phyloP scores from a whole-genome alignment of 2,113 vertebrate genomes.

The Herpailurus yagouaroundi region DNA sequence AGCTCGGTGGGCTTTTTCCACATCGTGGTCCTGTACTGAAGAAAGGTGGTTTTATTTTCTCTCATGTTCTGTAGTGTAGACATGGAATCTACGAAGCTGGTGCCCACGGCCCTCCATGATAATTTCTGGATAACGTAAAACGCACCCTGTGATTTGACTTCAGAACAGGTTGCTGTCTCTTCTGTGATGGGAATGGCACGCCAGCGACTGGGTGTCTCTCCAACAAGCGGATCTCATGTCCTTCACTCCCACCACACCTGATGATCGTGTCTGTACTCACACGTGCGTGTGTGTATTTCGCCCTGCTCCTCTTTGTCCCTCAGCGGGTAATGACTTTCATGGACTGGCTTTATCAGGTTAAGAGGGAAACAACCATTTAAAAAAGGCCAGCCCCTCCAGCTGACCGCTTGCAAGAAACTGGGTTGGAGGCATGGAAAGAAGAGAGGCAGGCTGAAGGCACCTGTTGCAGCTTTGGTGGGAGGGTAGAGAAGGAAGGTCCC shows the following conservation, averaged over 20 bases:
- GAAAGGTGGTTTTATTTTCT: background rate
- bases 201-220: background rate
- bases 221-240: background rate
- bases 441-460: background rate
- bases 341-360: conserved; percentile 50
- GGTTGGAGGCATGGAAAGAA: background rate
- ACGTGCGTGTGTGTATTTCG: background rate
- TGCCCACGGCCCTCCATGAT: background rate
- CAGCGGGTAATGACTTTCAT: conserved; percentile 50
- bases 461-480: background rate
- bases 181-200: background rate
- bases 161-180: background rate
- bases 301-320: conserved; percentile 17
- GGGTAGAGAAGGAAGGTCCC: background rate
- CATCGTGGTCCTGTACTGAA: background rate
- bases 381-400: conserved; percentile 33
- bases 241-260: background rate
- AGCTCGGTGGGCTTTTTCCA: background rate
- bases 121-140: background rate
- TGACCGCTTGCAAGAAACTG: background rate
- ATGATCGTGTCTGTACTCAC: fast-evolving
- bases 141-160: background rate
- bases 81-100: background rate
- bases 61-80: background rate
- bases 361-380: conserved; percentile 61